Percentiles rank a stretch among this genome's conserved stretches.
phyloP scores from a whole-genome alignment of 2,797 vertebrate species.

The Parambassis ranga region DNA sequence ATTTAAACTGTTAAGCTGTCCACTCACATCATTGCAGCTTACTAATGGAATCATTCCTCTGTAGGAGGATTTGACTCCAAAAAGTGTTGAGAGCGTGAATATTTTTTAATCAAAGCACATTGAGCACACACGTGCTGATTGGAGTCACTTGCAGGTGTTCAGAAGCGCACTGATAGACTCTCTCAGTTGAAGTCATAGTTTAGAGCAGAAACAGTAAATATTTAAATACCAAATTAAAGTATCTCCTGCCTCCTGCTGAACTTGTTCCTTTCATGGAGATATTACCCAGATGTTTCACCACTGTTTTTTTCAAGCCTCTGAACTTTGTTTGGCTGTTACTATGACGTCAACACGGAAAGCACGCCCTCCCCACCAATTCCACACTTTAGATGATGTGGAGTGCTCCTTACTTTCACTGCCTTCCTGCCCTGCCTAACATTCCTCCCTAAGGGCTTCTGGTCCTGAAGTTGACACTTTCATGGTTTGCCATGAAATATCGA shows the following conservation, averaged over 20 bases:
- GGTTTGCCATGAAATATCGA: conserved; percentile 51
- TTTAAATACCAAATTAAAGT: not conserved
- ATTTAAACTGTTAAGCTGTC: not conserved
- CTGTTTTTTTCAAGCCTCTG: conserved; percentile 13
- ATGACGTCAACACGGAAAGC: conserved; percentile 56
- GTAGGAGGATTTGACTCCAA: conserved; percentile 4
- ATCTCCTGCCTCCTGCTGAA: not conserved
- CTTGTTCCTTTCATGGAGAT: not conserved
- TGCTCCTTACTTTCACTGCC: conserved; percentile 40
- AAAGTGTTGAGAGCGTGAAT: not conserved
- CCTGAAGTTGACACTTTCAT: conserved; percentile 51
- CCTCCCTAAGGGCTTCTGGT: conserved; percentile 27
- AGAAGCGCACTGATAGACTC: not conserved
- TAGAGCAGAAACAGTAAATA: not conserved
- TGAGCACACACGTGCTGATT: not conserved
- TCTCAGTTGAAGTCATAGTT: no score
- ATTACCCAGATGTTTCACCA: conserved; percentile 38
- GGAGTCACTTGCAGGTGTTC: not conserved
- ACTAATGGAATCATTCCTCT: not conserved
- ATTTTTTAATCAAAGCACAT: not conserved
- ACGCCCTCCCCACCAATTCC: not conserved
- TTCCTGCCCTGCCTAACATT: conserved; percentile 33
- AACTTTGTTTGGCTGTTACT: conserved; percentile 54
- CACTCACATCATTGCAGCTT: no score
- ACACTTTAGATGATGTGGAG: conserved; percentile 8